Evolutionary conservation across 2,888 invertebrate species (phyloP).

Genomic region (Lobophora halterata): DNA sequence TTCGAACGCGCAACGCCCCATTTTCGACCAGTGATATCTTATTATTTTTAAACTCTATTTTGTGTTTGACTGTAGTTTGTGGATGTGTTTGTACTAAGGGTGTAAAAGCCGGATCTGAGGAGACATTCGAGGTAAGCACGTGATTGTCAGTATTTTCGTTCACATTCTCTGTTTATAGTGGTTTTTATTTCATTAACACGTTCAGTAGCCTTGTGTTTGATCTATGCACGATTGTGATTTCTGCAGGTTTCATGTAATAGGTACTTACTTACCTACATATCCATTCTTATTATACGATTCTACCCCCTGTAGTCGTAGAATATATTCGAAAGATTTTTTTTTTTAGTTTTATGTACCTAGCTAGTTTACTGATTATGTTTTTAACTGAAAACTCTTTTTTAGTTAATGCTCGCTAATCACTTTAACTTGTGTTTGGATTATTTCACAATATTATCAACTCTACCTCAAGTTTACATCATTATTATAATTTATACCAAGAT

Average conservation of each 20-base stretch:
- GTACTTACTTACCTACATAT: no score
- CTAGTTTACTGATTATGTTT: no score
- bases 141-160: constrained; percentile 45
- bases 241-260: neutral
- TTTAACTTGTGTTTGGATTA: no score
- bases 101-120: constrained; percentile 40
- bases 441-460: no score
- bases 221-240: neutral
- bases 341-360: no score
- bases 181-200: constrained; percentile 31
- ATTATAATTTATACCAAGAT: no score
- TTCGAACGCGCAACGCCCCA: constrained; percentile 39
- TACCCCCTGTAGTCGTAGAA: no score
- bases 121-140: constrained; percentile 47
- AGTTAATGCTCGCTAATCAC: no score
- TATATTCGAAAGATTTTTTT: no score
- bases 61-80: constrained; percentile 38
- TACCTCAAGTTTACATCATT: no score
- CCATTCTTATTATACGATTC: no score
- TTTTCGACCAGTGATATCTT: constrained; percentile 33
- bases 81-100: constrained; percentile 35
- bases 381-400: no score
- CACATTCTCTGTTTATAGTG: constrained; percentile 32
- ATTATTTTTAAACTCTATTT: constrained; percentile 33
- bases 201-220: constrained; percentile 3